Evolutionary conservation across 2,113 vertebrate genomes (phyloP).

Genomic region (Gopherus evgoodei): DNA sequence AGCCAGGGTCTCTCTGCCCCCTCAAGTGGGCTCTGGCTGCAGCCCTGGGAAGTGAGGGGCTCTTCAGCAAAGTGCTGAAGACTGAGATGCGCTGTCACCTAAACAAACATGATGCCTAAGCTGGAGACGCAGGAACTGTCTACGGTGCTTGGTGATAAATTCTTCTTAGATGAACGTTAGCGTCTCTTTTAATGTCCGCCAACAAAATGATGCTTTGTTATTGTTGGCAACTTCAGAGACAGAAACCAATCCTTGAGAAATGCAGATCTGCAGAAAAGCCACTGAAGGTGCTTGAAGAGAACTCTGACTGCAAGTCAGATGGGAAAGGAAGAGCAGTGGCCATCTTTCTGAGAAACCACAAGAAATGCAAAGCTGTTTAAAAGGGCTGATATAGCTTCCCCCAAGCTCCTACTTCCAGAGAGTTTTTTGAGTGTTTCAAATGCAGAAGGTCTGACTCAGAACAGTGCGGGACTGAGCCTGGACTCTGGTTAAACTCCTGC

Average conservation of each 20-base stretch:
- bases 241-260: conserved; percentile 12
- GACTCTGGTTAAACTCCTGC: neutral
- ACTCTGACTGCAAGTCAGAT: neutral
- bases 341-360: neutral
- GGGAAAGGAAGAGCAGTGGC: neutral
- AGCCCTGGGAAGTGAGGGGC: neutral
- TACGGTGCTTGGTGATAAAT: neutral
- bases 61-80: neutral
- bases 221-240: neutral
- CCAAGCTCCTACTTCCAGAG: neutral
- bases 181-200: accelerated
- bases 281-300: neutral
- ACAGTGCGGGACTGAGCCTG: neutral
- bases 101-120: neutral
- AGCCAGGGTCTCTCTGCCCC: accelerated
- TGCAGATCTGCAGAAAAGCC: neutral
- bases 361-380: neutral
- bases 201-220: conserved; percentile 34
- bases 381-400: neutral
- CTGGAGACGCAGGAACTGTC: neutral
- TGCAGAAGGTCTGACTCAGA: neutral
- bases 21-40: accelerated
- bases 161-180: neutral
- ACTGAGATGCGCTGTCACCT: neutral
- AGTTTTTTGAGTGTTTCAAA: neutral